Conservation (phyloP, 1,140 invertebrate species). For the Forficula auricularia region DNA sequence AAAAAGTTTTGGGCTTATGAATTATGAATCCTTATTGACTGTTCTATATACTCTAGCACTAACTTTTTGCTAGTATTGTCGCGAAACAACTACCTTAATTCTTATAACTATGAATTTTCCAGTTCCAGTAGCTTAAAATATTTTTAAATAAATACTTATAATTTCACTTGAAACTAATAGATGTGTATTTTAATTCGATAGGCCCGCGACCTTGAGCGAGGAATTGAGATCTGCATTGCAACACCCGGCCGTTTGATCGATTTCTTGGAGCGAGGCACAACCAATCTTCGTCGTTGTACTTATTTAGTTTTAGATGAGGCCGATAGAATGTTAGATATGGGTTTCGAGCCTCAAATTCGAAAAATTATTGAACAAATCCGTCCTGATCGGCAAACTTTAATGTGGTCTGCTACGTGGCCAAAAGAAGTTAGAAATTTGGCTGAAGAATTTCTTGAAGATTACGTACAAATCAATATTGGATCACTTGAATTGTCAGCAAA, state of each 20-base stretch:
- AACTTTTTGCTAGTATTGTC: too few relatives aligned
- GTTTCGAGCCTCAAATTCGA: slow-evolving; percentile 96
- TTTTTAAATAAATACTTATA: too few relatives aligned
- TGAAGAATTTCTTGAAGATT: slow-evolving; percentile 44
- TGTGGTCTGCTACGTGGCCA: slow-evolving; percentile 99
- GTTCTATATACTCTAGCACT: too few relatives aligned
- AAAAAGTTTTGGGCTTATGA: too few relatives aligned
- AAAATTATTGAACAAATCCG: slow-evolving; percentile 93
- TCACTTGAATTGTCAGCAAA: slow-evolving; percentile 43
- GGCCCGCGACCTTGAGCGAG: slow-evolving; percentile 38
- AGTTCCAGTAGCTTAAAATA: too few relatives aligned
- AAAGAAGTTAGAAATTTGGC: slow-evolving; percentile 65
- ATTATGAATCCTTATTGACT: too few relatives aligned
- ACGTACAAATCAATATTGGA: slow-evolving; percentile 47
- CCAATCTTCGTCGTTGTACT: slow-evolving; percentile 58
- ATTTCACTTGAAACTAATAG: too few relatives aligned
- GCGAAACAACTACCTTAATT: too few relatives aligned
- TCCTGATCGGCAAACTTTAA: slow-evolving; percentile 71
- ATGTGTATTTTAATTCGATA: too few relatives aligned
- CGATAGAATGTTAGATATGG: slow-evolving; percentile 83
- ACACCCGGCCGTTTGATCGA: slow-evolving; percentile 53
- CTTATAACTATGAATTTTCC: too few relatives aligned
- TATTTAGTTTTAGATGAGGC: slow-evolving; percentile 95
- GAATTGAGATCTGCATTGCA: slow-evolving; percentile 34
- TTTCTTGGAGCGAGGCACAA: slow-evolving; percentile 37